Conservation (phyloP, 2,797 vertebrate species). For the Vultur gryphus region DNA sequence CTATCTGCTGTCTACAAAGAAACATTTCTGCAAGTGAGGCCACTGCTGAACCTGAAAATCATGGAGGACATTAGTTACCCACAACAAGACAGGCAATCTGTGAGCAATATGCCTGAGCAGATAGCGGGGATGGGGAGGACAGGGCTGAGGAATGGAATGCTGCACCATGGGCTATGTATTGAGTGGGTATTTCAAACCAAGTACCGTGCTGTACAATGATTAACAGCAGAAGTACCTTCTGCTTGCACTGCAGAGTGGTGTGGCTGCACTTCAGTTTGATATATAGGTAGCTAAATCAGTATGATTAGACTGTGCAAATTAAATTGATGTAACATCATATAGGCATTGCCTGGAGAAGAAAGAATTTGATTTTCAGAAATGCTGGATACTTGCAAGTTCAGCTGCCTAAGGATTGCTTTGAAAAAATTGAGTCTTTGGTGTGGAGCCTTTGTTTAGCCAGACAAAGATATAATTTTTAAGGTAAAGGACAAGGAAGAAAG, state of each 20-base stretch:
- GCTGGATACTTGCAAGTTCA: not conserved
- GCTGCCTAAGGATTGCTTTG: not conserved
- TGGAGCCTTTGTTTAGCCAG: not conserved
- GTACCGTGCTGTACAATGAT: not conserved
- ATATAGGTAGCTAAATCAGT: slow-evolving; percentile 8
- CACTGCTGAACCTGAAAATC: not conserved
- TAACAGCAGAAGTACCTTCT: not conserved
- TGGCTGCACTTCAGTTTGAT: slow-evolving; percentile 5
- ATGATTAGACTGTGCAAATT: slow-evolving; percentile 20
- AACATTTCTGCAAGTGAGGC: not conserved
- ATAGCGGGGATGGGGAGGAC: not conserved
- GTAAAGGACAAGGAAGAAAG: not conserved
- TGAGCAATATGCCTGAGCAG: not conserved
- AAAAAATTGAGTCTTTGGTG: not conserved
- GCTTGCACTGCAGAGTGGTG: not conserved
- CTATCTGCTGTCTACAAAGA: not conserved
- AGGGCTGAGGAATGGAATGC: not conserved
- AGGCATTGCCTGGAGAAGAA: slow-evolving; percentile 12
- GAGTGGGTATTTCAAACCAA: not conserved
- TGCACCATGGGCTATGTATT: not conserved
- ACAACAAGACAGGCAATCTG: not conserved
- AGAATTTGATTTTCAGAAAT: slow-evolving; percentile 21
- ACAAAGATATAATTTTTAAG: not conserved
- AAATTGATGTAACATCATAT: not conserved
- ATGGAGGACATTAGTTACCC: not conserved